Evolutionary conservation across 30 jellyfish, hydroid and myxozoan genomes (phyloP), one percentile per base, ranked within the genome.

Genomic region (Rhopilema esculentum): DNA sequence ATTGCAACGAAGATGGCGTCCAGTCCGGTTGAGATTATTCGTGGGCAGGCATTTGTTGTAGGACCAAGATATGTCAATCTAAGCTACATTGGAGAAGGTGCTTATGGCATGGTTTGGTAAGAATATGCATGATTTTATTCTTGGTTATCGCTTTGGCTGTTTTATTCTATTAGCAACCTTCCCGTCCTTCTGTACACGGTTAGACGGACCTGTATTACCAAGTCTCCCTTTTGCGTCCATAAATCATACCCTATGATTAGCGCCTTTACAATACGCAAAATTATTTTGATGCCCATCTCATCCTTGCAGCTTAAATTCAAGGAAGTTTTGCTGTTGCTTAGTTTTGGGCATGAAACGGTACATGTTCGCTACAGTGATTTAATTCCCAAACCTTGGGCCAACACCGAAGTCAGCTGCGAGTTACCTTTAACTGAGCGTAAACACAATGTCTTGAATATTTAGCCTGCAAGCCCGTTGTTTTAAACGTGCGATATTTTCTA

Each of bases 101-200:
- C 99, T 7, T 96, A 96, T 83, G 99, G 99, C 65, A 91, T 96
- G 98, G 99, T 96, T 22, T 91, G 98, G 99, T 96, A 88, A 88
- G 99, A 26, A 1, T 15, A 0, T 19, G 26, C 8, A 0, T 16
- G 9, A 0, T 51, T 63, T n/a, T 1, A 63, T n/a, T 17, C 17
- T 19, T n/a, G 27, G 27, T 63, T n/a, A n/a, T 40, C 57, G 12
- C 6, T 40, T 40, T 40, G n/a, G n/a, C n/a, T n/a, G n/a, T n/a
- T n/a, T n/a, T n/a, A n/a, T n/a, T n/a, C n/a, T n/a, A n/a, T n/a
- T n/a, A n/a, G n/a, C n/a, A n/a, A n/a, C n/a, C n/a, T n/a, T n/a
- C n/a, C n/a, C n/a, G n/a, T n/a, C n/a, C n/a, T n/a, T n/a, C n/a
- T n/a, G n/a, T n/a, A n/a, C n/a, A n/a, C n/a, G n/a, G n/a, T n/a